Evolutionary conservation across 2,888 invertebrate genomes (phyloP).

Genomic region (Pyrrhia umbra): DNA sequence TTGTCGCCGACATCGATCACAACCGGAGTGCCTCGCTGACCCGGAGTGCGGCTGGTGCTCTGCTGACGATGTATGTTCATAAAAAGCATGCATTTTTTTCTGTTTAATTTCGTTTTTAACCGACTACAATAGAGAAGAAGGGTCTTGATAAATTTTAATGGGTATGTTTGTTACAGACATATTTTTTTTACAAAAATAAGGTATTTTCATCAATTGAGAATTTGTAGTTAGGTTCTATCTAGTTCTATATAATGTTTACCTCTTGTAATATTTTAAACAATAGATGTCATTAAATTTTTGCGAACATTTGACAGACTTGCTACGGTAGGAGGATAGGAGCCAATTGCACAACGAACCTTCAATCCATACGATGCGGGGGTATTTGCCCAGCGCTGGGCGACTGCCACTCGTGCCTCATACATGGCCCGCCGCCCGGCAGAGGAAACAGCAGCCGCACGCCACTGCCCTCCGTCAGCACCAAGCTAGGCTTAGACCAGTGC

Average conservation of each 20-base stretch:
- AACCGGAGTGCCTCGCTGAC: slow-evolving; percentile 96
- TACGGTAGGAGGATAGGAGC: slow-evolving; percentile 96
- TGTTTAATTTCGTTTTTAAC: too few relatives aligned
- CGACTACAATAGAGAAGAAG: too few relatives aligned
- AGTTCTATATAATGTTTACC: too few relatives aligned
- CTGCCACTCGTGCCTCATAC: slow-evolving; percentile 97
- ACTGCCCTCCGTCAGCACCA: slow-evolving; percentile 92
- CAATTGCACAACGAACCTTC: slow-evolving; percentile 97
- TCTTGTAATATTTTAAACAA: too few relatives aligned
- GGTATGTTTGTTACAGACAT: too few relatives aligned
- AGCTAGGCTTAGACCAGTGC: slow-evolving; percentile 94
- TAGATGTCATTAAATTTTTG: too few relatives aligned
- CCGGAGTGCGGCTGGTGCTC: slow-evolving; percentile 99
- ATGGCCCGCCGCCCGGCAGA: slow-evolving; percentile 91
- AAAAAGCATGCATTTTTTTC: too few relatives aligned
- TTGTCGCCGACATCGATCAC: slow-evolving; percentile 93
- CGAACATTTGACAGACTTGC: slow-evolving; percentile 91
- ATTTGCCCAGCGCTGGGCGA: slow-evolving; percentile 97
- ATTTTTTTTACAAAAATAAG: too few relatives aligned
- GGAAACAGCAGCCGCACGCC: slow-evolving; percentile 77
- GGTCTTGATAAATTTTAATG: too few relatives aligned
- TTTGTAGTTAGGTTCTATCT: too few relatives aligned
- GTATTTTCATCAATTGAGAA: too few relatives aligned
- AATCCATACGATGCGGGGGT: slow-evolving; percentile 96
- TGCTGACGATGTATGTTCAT: slow-evolving; percentile 90